Evolutionary conservation across 2,797 vertebrate genomes (phyloP).

Genomic region (Megaceryle alcyon): DNA sequence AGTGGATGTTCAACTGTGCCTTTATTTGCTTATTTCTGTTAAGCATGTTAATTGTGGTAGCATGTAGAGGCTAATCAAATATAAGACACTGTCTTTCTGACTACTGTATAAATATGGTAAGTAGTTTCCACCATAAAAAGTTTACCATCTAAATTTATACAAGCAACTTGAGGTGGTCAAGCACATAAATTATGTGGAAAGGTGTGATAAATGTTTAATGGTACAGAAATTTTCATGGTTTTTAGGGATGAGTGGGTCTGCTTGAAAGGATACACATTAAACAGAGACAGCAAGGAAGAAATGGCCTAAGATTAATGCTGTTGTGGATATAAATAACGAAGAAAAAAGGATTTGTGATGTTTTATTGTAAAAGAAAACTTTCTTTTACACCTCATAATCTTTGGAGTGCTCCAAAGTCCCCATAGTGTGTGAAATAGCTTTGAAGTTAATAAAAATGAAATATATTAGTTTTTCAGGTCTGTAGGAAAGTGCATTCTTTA

Average conservation of each 20-base stretch:
- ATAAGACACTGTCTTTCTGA: background rate
- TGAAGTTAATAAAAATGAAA: background rate
- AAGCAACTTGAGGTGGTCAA: background rate
- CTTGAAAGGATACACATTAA: background rate
- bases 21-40: background rate
- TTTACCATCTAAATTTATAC: background rate
- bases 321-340: background rate
- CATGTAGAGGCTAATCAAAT: background rate
- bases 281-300: background rate
- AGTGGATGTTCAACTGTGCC: background rate
- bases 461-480: background rate
- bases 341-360: background rate
- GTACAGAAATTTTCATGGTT: background rate
- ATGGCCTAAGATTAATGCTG: background rate
- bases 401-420: background rate
- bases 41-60: background rate
- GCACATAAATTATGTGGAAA: background rate
- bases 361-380: background rate
- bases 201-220: background rate
- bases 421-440: background rate
- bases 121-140: background rate
- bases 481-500: background rate
- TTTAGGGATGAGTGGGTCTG: background rate
- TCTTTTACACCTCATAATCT: background rate
- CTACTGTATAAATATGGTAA: background rate